Evolutionary conservation across 1,140 invertebrate species (phyloP), one percentile per base, ranked within the genome.

Genomic region (Papilio aristodemus): DNA sequence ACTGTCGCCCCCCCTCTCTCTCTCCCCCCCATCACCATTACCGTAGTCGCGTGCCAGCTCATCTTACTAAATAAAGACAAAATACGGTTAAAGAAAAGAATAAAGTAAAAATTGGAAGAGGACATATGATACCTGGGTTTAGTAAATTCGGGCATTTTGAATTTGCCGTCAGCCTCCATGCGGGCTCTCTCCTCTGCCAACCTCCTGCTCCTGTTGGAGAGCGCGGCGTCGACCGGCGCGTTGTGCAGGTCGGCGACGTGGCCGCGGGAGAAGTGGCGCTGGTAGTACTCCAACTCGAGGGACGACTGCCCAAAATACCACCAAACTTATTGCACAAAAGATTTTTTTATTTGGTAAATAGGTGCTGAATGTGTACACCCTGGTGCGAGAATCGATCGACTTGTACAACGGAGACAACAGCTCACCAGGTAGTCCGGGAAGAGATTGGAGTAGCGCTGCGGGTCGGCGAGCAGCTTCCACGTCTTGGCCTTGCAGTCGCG

Each of bases 401-500:
- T n/a, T n/a, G n/a, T n/a, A n/a, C n/a, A n/a, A n/a, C n/a, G n/a
- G n/a, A n/a, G n/a, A n/a, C n/a, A n/a, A n/a, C 6, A 22, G 75
- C 76, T 80, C 50, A 90, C 87, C 70, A 71, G 14, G 66, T 96
- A 95, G 2, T 96, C 97, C 1, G 98, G 97, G 86, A 99, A 99
- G 38, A 99, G 92, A 93, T 99, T 99, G 83, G 98, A 97, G 87
- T 99, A 99, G 75, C 99, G 95, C 46, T 95, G 93, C 0, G 98
- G 99, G 93, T 99, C 97, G 7, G 99, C 99, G 46, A 99, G 91
- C 60, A 97, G 97, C 82, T 98, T 96, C 0, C 97, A 97, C 0
- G 97, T 96, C 85, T 98, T 98, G 80, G 96, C 95, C 86, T 96
- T 97, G 0, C 94, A 93, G 72, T 94, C 93, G 0, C 93, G 93